Percentiles rank a stretch among this genome's conserved stretches.
Evolutionary conservation across 2,888 invertebrate species (phyloP).

Genomic region (Machimus rusticus): DNA sequence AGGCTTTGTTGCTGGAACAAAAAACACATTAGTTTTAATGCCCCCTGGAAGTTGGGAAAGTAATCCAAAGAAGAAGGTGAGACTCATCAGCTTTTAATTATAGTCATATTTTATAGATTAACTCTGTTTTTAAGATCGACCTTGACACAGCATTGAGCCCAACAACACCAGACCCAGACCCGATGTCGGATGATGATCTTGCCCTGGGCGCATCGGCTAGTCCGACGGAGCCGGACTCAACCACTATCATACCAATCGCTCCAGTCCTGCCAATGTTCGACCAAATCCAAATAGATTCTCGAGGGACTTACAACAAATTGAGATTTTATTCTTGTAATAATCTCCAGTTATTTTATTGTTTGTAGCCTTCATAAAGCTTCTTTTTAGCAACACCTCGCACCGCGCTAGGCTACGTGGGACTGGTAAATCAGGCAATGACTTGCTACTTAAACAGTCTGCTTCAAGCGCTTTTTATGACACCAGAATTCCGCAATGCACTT

Average conservation of each 20-base stretch:
- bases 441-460: slow-evolving; percentile 89
- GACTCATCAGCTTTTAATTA: background rate
- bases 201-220: slow-evolving; percentile 63
- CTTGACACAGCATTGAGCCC: slow-evolving; percentile 29
- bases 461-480: slow-evolving; percentile 90
- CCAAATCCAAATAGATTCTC: slow-evolving; percentile 46
- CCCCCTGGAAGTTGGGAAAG: slow-evolving; percentile 48
- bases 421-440: slow-evolving; percentile 92
- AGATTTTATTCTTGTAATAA: slow-evolving; percentile 45
- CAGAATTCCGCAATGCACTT: slow-evolving; percentile 87
- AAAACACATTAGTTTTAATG: slow-evolving; percentile 53
- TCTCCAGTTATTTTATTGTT: background rate
- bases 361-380: background rate
- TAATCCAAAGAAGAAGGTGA: slow-evolving; percentile 26
- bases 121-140: slow-evolving; percentile 16
- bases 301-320: slow-evolving; percentile 19
- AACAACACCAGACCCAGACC: slow-evolving; percentile 35
- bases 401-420: slow-evolving; percentile 70
- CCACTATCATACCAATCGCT: slow-evolving; percentile 49
- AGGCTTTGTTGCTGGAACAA: slow-evolving; percentile 56
- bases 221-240: slow-evolving; percentile 57
- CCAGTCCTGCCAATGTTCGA: slow-evolving; percentile 46
- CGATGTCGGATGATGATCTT: slow-evolving; percentile 57
- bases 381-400: background rate
- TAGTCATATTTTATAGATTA: background rate